Evolutionary conservation across 2,113 vertebrate genomes (phyloP).

Genomic region (Siphamia tubifer): DNA sequence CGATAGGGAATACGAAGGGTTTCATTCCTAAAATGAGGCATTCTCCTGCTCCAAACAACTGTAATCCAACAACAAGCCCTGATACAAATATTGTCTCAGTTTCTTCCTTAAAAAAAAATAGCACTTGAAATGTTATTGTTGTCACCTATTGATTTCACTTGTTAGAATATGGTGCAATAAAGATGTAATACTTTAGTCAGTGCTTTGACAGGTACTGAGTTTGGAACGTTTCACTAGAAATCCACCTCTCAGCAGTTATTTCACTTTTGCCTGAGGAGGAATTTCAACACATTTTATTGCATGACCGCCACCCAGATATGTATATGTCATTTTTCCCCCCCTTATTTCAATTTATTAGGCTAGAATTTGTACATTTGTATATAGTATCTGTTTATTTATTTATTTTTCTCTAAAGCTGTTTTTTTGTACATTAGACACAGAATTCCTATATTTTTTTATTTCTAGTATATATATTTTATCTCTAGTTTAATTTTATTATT

Average conservation of each 20-base stretch:
- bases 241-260: neutral
- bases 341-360: neutral
- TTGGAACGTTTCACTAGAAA: neutral
- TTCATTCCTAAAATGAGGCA: conserved; percentile 34
- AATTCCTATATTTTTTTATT: no score
- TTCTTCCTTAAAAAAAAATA: neutral
- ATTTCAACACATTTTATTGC: neutral
- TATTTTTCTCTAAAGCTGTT: no score
- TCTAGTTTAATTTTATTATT: no score
- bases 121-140: neutral
- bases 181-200: neutral
- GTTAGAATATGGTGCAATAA: neutral
- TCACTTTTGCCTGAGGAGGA: neutral
- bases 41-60: conserved; percentile 5
- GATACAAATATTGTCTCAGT: neutral
- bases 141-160: neutral
- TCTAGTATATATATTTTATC: no score
- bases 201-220: neutral
- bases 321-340: neutral
- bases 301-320: neutral
- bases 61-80: neutral
- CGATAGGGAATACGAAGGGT: conserved; percentile 22
- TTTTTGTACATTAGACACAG: no score
- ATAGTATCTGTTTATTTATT: no score
- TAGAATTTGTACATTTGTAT: no score